phyloP scores from a whole-genome alignment of 2,113 vertebrate genomes.

The Ahaetulla prasina region DNA sequence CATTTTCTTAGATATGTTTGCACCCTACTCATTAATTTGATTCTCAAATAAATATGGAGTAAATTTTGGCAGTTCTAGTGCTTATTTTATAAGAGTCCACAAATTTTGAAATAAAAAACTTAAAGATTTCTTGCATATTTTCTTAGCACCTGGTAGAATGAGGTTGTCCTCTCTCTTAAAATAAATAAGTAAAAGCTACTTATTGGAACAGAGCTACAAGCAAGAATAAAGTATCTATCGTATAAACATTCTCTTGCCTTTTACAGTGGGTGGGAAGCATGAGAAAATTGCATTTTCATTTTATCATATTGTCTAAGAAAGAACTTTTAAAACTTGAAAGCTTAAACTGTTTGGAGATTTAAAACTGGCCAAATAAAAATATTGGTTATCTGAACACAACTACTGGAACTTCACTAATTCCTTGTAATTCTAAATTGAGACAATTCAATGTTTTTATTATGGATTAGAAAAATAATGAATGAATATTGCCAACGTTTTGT shows the following conservation, averaged over 20 bases:
- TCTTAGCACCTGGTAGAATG: neutral
- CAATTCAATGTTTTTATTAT: neutral
- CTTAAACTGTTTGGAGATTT: no score
- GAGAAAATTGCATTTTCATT: no score
- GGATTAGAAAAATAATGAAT: neutral
- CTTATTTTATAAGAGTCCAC: neutral
- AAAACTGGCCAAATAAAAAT: neutral
- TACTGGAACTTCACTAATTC: neutral
- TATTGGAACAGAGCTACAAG: no score
- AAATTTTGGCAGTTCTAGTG: neutral
- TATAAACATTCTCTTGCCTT: no score
- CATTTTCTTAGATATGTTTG: neutral
- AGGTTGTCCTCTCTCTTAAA: neutral
- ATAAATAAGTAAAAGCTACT: no score
- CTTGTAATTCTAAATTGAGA: neutral
- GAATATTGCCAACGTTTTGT: neutral
- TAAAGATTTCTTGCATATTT: neutral
- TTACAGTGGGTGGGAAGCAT: no score
- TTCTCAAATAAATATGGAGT: neutral
- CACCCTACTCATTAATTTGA: neutral
- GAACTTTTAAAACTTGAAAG: no score
- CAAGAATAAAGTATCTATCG: no score
- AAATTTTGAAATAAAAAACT: neutral
- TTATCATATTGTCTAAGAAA: no score
- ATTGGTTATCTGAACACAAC: neutral